Conservation (phyloP, 2,113 vertebrate species). For the Coptodon bakossiorum region DNA sequence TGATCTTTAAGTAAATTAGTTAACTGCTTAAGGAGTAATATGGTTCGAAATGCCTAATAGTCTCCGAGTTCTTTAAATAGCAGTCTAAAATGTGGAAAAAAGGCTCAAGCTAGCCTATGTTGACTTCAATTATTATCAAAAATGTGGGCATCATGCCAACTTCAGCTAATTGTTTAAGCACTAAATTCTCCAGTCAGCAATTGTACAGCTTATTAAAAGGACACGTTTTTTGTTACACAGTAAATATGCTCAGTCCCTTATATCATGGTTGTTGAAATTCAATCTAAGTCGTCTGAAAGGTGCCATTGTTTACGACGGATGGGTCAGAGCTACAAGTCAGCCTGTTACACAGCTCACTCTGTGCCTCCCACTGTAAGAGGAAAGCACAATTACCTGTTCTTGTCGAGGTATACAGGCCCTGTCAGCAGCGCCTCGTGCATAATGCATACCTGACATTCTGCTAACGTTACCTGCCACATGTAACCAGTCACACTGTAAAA, state of each 20-base stretch:
- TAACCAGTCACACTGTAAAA: slow-evolving; percentile 90
- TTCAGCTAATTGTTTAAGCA: not conserved
- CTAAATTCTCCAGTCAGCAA: not conserved
- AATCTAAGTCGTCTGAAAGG: not conserved
- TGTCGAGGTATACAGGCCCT: slow-evolving; percentile 42
- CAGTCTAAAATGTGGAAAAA: not conserved
- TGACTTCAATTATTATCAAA: not conserved
- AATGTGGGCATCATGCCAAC: not conserved
- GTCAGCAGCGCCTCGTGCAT: slow-evolving; percentile 71
- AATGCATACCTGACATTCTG: slow-evolving; percentile 78
- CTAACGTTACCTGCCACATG: slow-evolving; percentile 78
- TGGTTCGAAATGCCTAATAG: not conserved
- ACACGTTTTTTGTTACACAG: not conserved
- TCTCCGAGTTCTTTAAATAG: not conserved
- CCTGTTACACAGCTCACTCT: slow-evolving; percentile 32
- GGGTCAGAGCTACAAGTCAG: slow-evolving; percentile 16
- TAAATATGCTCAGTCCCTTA: not conserved
- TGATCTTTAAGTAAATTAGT: not conserved
- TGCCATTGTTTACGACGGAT: slow-evolving; percentile 29
- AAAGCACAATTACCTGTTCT: slow-evolving; percentile 71
- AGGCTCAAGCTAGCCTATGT: not conserved
- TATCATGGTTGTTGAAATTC: not conserved
- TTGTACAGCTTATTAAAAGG: not conserved
- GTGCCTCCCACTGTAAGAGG: slow-evolving; percentile 32
- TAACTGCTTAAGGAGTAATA: not conserved